A percentile compares a stretch with the other conserved stretches of the same genome.
These are phyloP conservation scores for Bovichtus variegatus DNA, from an alignment of 2,797 vertebrate species.

Conservation along the genomic window DNA sequence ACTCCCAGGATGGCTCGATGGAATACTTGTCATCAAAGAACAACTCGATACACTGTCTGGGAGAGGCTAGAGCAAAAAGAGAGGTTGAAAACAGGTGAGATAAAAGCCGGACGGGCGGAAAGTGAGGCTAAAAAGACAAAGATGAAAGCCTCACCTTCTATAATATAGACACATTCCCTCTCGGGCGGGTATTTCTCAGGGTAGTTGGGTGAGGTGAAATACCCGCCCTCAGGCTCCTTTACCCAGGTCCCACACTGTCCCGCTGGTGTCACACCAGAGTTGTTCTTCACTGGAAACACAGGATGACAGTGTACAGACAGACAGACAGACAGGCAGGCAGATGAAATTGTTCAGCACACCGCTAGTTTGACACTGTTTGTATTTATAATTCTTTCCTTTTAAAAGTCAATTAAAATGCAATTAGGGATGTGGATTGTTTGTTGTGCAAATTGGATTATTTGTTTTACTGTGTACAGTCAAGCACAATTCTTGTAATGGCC, in stretches of 20 bases:
- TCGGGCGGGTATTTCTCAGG: slow-evolving; percentile 97
- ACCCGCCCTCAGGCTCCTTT: slow-evolving; percentile 93
- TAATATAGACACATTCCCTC: slow-evolving; percentile 96
- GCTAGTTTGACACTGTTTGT: not conserved
- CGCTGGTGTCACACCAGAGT: slow-evolving; percentile 92
- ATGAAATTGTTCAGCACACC: not conserved
- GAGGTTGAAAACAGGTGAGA: slow-evolving; percentile 20
- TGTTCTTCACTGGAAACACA: slow-evolving; percentile 88
- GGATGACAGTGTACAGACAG: not conserved
- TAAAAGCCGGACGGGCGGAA: not conserved
- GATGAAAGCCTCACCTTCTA: slow-evolving; percentile 90
- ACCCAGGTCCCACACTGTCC: slow-evolving; percentile 95
- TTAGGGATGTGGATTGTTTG: not conserved
- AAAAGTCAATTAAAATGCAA: not conserved
- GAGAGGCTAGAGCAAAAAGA: slow-evolving; percentile 86
- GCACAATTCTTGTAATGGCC: too few species aligned
- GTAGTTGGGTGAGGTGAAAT: slow-evolving; percentile 97
- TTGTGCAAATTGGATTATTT: not conserved
- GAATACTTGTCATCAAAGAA: slow-evolving; percentile 97
- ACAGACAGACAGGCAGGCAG: not conserved
- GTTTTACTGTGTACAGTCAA: not conserved
- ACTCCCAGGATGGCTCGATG: slow-evolving; percentile 98
- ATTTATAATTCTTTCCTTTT: not conserved
- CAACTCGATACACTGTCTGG: slow-evolving; percentile 96
- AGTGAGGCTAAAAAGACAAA: not conserved